Base-by-base conservation (phyloP, 37 sponge, comb jelly and placozoan species). In the Petrosia ficiformis region DNA sequence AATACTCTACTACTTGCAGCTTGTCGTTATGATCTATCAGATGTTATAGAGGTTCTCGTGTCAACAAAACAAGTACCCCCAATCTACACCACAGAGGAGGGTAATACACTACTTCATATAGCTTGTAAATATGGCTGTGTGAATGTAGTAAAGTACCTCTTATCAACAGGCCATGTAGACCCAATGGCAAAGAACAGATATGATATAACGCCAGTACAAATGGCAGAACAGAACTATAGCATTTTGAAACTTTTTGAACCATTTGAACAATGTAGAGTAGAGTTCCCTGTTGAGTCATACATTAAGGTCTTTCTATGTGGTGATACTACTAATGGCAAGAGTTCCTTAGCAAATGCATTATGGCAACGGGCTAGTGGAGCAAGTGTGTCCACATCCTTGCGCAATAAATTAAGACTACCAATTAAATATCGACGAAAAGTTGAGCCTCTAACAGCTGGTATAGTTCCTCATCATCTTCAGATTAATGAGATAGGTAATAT, bases 401-500 rank as follows among this genome's bases (percentile, higher is more conserved):
- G 63, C 6, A 5, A 61, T 61, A 61, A 61, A 28, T 26, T 61
- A 6, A 61, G 28, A 26, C 10, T 19, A 43, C 36, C 56, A 56
- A 8, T 30, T 11, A 32, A 28, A 42, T 35, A 30, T 0, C 4
- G 10, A 5, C 2, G n/a, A 29, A 29, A 11, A 6, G 76, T 75
- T 21, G 19, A 58, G 25, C 61, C 63, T 2, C 30, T 42, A 10
- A 75, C 76, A 2, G 76, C 64, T 36, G 76, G 76, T 26, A 75
- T 75, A 25, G 34, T 41, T 36, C 64, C 64, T 16, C 2, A 34
- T 22, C 34, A 29, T 24, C 4, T 75, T 22, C 22, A 37, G 25
- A 75, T 61, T 39, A 1, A 19, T 22, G n/a, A 26, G 3, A n/a
- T 36, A 1, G 76, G 76, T 30, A 33, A 75, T 33, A 61, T 75